Evolutionary conservation across 2,888 invertebrate species (phyloP).

Genomic region (Zelleria hepariella): DNA sequence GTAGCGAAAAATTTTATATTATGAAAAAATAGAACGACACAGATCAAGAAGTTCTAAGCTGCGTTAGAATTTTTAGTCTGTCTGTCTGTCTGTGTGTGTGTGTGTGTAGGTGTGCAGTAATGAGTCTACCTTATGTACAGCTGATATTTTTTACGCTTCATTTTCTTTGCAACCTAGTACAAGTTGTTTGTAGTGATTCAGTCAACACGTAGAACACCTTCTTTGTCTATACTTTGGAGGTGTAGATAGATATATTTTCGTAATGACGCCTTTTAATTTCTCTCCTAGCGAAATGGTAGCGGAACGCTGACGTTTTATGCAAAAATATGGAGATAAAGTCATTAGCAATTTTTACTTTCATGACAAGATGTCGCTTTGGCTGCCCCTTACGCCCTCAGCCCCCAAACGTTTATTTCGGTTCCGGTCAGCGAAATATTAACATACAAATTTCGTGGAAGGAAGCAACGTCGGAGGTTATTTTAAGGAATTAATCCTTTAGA

Average conservation of each 20-base stretch:
- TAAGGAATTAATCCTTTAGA: background rate
- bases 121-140: too few species aligned
- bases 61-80: too few species aligned
- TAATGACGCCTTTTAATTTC: slow-evolving; percentile 31
- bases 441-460: slow-evolving; percentile 26
- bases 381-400: slow-evolving; percentile 28
- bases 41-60: too few species aligned
- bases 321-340: slow-evolving; percentile 66
- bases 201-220: background rate
- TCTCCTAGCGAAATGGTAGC: slow-evolving; percentile 35
- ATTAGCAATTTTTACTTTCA: slow-evolving; percentile 65
- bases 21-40: too few species aligned
- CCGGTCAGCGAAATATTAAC: slow-evolving; percentile 48
- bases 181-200: background rate
- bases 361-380: slow-evolving; percentile 49
- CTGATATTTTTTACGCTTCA: too few species aligned
- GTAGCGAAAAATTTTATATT: too few species aligned
- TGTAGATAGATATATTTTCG: slow-evolving; percentile 56
- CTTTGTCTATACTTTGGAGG: slow-evolving; percentile 20
- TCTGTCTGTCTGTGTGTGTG: too few species aligned
- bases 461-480: background rate
- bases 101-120: too few species aligned
- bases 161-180: too few species aligned
- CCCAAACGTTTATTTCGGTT: slow-evolving; percentile 30
- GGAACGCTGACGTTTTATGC: slow-evolving; percentile 59